These are phyloP conservation scores for Borostomias antarcticus DNA, from an alignment of 2,797 vertebrate genomes.

Conservation along the genomic window DNA sequence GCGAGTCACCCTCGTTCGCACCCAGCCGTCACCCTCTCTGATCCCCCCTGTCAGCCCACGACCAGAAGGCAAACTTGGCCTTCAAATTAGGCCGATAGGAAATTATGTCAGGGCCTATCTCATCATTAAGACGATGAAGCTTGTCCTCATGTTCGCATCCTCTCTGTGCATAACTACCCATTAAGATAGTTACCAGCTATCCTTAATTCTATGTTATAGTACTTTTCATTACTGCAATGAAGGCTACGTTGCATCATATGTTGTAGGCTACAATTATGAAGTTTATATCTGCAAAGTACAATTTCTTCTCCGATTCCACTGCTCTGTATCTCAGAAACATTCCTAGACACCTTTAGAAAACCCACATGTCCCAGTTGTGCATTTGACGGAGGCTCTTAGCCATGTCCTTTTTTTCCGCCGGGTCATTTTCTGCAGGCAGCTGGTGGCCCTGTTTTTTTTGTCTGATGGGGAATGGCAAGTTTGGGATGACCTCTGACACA, in stretches of 20 bases:
- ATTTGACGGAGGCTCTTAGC: constrained; percentile 66
- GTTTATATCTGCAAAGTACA: neutral
- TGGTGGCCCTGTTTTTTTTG: constrained; percentile 75
- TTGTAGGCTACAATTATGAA: neutral
- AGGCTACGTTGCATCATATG: neutral
- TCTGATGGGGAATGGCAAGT: constrained; percentile 73
- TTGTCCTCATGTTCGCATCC: neutral
- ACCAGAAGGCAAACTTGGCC: constrained; percentile 62
- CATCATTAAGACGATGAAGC: constrained; percentile 40
- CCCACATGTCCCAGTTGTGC: constrained; percentile 55
- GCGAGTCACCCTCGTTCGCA: constrained; percentile 65
- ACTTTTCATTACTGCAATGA: too few species aligned
- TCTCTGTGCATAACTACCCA: neutral
- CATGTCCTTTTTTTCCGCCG: constrained; percentile 72
- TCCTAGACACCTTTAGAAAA: constrained; percentile 46
- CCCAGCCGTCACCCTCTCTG: constrained; percentile 61
- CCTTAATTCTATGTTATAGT: neutral
- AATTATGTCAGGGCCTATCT: constrained; percentile 42
- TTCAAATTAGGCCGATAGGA: constrained; percentile 51
- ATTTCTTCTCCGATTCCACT: constrained; percentile 27
- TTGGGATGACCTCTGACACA: constrained; percentile 69
- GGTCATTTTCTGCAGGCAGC: constrained; percentile 48
- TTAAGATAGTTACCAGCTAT: constrained; percentile 12
- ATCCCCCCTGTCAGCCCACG: constrained; percentile 43
- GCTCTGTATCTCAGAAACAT: constrained; percentile 27